These are phyloP conservation scores for Limnothrissa miodon DNA, from an alignment of 2,113 vertebrate species.

Conservation along the genomic window DNA sequence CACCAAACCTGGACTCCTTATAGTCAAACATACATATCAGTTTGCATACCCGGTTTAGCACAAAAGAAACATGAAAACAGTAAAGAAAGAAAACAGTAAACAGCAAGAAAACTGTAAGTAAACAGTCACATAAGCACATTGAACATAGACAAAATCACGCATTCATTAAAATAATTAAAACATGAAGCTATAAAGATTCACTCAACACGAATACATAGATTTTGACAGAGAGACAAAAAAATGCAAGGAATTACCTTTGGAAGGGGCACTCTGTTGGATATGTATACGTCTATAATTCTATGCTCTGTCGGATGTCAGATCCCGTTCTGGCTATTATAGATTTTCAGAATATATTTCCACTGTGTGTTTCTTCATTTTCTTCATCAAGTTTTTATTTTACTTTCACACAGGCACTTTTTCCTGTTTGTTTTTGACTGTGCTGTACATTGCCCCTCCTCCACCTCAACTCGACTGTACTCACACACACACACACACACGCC, in stretches of 20 bases:
- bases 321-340: neutral
- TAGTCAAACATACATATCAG: neutral
- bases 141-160: neutral
- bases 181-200: neutral
- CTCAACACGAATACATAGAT: neutral
- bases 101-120: too few species aligned
- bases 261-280: too few species aligned
- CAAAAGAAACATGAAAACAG: neutral
- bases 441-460: neutral
- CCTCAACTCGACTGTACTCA: neutral
- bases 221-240: neutral
- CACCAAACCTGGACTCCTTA: neutral
- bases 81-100: too few species aligned
- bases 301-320: neutral
- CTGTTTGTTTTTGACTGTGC: neutral
- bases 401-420: neutral
- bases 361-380: neutral
- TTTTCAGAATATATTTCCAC: neutral
- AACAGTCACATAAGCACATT: neutral
- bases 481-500: neutral
- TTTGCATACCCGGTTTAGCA: neutral
- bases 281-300: too few species aligned
- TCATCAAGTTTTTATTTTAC: neutral
- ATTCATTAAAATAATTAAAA: neutral
- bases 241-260: neutral